Base-by-base conservation (phyloP, 2,113 vertebrate species). In the Irena cyanogastra region DNA sequence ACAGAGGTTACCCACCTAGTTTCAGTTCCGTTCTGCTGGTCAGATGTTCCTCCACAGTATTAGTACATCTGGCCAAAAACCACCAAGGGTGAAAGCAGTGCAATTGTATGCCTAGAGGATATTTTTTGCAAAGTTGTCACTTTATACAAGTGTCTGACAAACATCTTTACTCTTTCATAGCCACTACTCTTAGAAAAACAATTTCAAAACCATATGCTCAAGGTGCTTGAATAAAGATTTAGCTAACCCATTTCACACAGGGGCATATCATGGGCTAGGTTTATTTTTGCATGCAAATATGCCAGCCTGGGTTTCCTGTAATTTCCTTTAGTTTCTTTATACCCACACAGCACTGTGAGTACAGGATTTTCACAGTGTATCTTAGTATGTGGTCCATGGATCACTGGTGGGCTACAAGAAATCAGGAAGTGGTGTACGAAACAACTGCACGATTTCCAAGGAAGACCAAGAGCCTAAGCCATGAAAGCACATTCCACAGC, bases 201-300 rank as follows among this genome's bases (percentile, higher is more conserved):
- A 52, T 88, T 95, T 80, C 82, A 88, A 91, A 96, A 70, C 90
- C 54, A 77, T 83, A 80, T 80, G 66, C 50, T 93, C 42, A 80
- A 59, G 66, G 70, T 90, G 64, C 64, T 88, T 88, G 78, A 83
- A 69, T 42, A 83, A 76, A 91, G 78, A 83, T 59, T 94, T 86
- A 91, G 19, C 49, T 56, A 79, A 65, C 19, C 47, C 31, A 11
- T 4, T 90, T 83, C 50, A 76, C 50, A 33, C 3, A 59, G 42
- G 53, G 50, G 15, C 31, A n/a, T 53, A 78, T 33, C 30, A 44
- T 61, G 57, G 39, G 41, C 53, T 64, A 69, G 64, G 49, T 83
- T 56, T 49, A 83, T 63, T 52, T 84, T 88, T 4, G 10, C 54
- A 82, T 37, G 42, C 54, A 93, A 77, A 61, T 76, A 71, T 14